Evolutionary conservation across 2,888 invertebrate genomes (phyloP).

Genomic region (Falcaria lacertinaria): DNA sequence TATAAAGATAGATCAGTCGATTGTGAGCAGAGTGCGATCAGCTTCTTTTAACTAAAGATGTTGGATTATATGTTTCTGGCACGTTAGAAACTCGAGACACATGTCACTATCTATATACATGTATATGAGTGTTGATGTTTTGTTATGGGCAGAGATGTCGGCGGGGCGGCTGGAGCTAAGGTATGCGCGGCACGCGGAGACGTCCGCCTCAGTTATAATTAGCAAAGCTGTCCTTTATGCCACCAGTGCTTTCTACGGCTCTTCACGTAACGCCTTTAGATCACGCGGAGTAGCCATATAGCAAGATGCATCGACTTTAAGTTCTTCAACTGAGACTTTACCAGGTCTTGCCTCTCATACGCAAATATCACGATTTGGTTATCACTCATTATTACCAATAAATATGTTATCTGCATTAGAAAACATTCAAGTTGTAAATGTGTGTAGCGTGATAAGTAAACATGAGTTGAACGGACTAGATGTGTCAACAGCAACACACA

Average conservation of each 20-base stretch:
- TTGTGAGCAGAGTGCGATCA: no score
- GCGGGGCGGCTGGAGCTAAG: constrained; percentile 25
- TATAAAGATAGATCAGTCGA: no score
- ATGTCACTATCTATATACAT: no score
- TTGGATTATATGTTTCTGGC: constrained; percentile 12
- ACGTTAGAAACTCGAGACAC: constrained; percentile 27
- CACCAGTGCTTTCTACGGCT: constrained; percentile 27
- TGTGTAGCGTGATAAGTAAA: background rate
- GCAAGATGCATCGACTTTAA: background rate
- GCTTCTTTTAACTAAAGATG: no score
- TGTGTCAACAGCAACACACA: background rate
- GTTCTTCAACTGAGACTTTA: background rate
- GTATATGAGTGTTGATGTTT: constrained; percentile 30
- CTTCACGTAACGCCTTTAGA: constrained; percentile 35
- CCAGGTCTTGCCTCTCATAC: background rate
- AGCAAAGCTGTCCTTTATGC: constrained; percentile 47
- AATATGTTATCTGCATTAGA: no score
- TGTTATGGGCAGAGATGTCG: constrained; percentile 25
- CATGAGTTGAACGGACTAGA: constrained; percentile 1
- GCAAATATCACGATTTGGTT: background rate
- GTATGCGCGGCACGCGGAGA: constrained; percentile 52
- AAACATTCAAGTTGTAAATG: no score
- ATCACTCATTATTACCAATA: background rate
- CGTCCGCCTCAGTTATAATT: constrained; percentile 49
- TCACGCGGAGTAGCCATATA: background rate